These are phyloP conservation scores for Tetranychus urticae DNA, from an alignment of 1,140 invertebrate genomes.

Conservation along the genomic window DNA sequence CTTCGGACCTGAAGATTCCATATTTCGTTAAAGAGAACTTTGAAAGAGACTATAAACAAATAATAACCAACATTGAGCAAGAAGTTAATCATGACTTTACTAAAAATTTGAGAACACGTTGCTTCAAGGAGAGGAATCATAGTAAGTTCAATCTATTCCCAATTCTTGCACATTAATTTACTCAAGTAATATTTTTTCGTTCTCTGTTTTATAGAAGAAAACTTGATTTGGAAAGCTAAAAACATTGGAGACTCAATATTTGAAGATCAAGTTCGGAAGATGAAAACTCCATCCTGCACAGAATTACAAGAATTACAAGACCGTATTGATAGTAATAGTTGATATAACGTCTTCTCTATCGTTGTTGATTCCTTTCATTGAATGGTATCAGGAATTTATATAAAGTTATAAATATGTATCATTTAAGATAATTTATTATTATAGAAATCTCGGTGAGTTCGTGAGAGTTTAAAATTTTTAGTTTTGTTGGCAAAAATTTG, in stretches of 20 bases:
- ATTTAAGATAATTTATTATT: too few relatives aligned
- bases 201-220: conserved; percentile 25
- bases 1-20: conserved; percentile 48
- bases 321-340: not conserved
- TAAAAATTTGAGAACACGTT: conserved; percentile 56
- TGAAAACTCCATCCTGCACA: conserved; percentile 59
- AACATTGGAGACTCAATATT: conserved; percentile 51
- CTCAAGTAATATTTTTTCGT: not conserved
- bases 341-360: too few relatives aligned
- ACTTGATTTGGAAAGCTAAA: conserved; percentile 60
- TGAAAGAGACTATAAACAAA: conserved; percentile 71
- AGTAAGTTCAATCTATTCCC: conserved; percentile 23
- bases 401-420: too few relatives aligned
- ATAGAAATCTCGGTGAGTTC: too few relatives aligned
- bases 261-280: conserved; percentile 48
- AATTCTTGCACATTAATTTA: not conserved
- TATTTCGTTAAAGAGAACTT: conserved; percentile 96
- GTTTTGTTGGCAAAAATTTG: too few relatives aligned
- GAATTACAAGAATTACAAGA: not conserved
- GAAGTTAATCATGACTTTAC: conserved; percentile 89
- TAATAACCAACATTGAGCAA: conserved; percentile 52
- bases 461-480: too few relatives aligned
- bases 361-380: too few relatives aligned
- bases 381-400: too few relatives aligned
- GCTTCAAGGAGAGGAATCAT: conserved; percentile 72